A percentile compares a stretch with the other conserved stretches of the same genome.
phyloP scores from a whole-genome alignment of 2,888 invertebrate genomes.

The Pristionchus mayeri region DNA sequence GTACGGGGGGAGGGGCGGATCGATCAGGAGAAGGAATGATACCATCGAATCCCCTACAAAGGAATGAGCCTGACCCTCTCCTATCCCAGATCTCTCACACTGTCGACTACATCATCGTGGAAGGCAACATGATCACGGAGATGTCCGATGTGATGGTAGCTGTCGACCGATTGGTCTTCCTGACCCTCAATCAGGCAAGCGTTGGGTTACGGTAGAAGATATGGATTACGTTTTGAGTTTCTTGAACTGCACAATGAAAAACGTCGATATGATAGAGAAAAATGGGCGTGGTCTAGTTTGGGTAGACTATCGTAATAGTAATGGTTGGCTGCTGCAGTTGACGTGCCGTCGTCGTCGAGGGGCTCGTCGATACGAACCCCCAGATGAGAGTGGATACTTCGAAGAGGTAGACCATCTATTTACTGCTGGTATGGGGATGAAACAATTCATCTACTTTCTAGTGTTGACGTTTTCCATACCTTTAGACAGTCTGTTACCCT shows the following conservation, averaged over 20 bases:
- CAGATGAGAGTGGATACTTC: constrained; percentile 90
- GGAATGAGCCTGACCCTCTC: too few species aligned
- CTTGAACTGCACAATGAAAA: too few species aligned
- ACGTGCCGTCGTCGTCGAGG: constrained; percentile 67
- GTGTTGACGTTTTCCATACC: not conserved
- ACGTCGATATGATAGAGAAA: not conserved
- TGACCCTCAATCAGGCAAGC: constrained; percentile 66
- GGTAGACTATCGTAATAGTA: not conserved
- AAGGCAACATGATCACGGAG: constrained; percentile 74
- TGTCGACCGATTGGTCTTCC: constrained; percentile 66
- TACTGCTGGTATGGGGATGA: too few species aligned
- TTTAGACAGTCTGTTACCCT: not conserved
- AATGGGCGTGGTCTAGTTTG: not conserved
- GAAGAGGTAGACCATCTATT: too few species aligned
- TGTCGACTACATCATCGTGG: constrained; percentile 66
- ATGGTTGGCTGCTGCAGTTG: constrained; percentile 54
- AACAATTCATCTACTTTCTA: too few species aligned
- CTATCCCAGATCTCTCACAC: not conserved
- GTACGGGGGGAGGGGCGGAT: not conserved
- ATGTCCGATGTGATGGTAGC: constrained; percentile 59
- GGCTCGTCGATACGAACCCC: constrained; percentile 84
- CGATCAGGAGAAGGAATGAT: not conserved
- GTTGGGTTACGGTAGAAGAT: not conserved
- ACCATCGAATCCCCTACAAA: too few species aligned
- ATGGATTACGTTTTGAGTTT: too few species aligned